Evolutionary conservation across 1,140 invertebrate genomes (phyloP).

Genomic region (Pristionchus pacificus): DNA sequence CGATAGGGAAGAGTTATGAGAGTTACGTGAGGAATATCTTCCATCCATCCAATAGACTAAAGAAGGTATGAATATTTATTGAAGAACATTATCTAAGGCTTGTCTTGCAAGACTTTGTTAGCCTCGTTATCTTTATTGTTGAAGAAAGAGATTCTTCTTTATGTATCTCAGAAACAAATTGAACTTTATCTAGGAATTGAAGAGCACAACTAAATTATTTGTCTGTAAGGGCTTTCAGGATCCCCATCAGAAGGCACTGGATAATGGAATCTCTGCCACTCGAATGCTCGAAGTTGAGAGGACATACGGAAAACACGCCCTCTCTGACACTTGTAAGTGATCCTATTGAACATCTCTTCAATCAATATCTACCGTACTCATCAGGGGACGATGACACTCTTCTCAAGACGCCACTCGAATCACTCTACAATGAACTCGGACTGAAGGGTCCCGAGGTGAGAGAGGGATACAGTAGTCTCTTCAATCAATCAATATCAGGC

Average conservation of each 20-base stretch:
- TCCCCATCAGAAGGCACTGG: slow-evolving; percentile 19
- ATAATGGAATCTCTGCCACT: slow-evolving; percentile 30
- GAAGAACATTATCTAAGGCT: no score
- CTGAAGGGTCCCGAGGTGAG: slow-evolving; percentile 17
- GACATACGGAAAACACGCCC: slow-evolving; percentile 28
- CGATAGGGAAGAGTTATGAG: slow-evolving; percentile 31
- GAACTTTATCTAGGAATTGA: no score
- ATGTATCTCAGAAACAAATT: no score
- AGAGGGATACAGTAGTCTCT: background rate
- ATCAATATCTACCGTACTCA: background rate
- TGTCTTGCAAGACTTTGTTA: background rate
- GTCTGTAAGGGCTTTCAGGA: slow-evolving; percentile 15
- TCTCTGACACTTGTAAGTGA: slow-evolving; percentile 29
- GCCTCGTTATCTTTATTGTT: no score
- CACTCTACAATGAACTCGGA: slow-evolving; percentile 34
- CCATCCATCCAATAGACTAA: slow-evolving; percentile 28
- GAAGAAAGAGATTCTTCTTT: background rate
- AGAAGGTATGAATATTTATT: no score
- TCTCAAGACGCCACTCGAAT: slow-evolving; percentile 33
- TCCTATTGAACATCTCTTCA: background rate
- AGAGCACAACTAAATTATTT: no score
- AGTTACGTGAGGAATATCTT: slow-evolving; percentile 40
- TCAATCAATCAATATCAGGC: background rate
- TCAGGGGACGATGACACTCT: slow-evolving; percentile 18
- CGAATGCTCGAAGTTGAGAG: slow-evolving; percentile 32